phyloP scores from a whole-genome alignment of 2,797 vertebrate genomes.

The Simalia tracyae region DNA sequence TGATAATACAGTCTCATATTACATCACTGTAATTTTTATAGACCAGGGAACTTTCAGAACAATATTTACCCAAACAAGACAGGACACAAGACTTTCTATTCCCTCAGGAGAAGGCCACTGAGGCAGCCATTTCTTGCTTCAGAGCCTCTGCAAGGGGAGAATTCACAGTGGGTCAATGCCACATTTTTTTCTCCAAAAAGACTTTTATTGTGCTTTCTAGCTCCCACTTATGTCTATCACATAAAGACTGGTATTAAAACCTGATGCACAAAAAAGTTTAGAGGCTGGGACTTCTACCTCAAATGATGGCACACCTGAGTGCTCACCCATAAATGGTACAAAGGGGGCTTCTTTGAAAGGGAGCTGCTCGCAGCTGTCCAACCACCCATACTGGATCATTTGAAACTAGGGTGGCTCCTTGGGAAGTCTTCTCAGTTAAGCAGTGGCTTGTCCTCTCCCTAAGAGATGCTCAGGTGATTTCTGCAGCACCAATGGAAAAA shows the following conservation, averaged over 20 bases:
- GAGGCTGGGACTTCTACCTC: neutral
- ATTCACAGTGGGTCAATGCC: neutral
- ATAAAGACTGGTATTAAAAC: neutral
- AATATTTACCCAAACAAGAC: neutral
- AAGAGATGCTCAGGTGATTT: neutral
- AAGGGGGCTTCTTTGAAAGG: neutral
- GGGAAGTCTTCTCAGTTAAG: neutral
- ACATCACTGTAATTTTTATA: neutral
- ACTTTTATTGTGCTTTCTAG: neutral
- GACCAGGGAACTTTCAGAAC: neutral
- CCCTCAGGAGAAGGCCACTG: neutral
- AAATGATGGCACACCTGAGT: neutral
- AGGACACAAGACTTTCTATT: neutral
- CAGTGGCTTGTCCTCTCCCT: neutral
- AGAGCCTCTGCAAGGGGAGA: neutral
- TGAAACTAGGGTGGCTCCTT: neutral
- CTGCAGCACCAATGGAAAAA: neutral
- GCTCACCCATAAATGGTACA: neutral
- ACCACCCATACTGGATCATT: neutral
- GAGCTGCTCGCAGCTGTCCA: neutral
- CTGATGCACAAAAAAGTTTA: neutral
- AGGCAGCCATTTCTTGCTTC: neutral
- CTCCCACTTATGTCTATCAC: neutral
- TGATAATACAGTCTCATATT: conserved; percentile 2
- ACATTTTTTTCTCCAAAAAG: neutral